Evolutionary conservation across 2,113 vertebrate genomes (phyloP), one percentile per base, ranked within the genome.

Genomic region (Mesitornis unicolor): DNA sequence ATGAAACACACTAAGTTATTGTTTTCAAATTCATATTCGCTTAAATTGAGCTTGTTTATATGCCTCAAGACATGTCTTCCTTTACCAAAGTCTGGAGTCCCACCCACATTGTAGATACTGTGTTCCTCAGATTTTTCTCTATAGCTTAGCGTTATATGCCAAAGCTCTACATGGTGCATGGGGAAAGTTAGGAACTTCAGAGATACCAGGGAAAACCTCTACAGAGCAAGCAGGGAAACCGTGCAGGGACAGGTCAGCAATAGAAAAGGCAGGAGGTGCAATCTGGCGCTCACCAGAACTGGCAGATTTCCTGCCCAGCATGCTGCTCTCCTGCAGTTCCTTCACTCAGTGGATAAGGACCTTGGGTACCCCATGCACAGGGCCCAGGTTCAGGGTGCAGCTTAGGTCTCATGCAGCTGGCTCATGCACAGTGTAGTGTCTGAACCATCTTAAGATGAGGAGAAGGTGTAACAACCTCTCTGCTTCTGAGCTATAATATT

Each of bases 31-130:
- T 85, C 24, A 43, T 7, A 12, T 64, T 73, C 15, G 11, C 16
- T 86, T 84, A 57, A 80, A 88, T 73, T 31, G 4, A 63, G 8
- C 6, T 59, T 81, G 12, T 45, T 84, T 4, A 0, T 67, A 35
- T 36, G 33, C 20, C 36, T 73, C 65, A 50, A 61, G 10, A 13
- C 16, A 38, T 18, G 17, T 25, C 13, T 60, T 87, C 45, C 24
- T 60, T 60, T 76, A 11, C 21, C n/a, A 35, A 26, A 70, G 20
- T n/a, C 48, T 68, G 6, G 35, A 56, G 7, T 40, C 9, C 19
- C n/a, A 36, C 3, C 7, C 36, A 45, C 2, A 26, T 11, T 1
- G 2, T 4, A 68, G 24, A 35, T 10, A 35, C 0, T 16, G 3
- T 24, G 22, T 7, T 84, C 5, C 11, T 57, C 16, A 13, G 29